Conservation (phyloP, 1,140 invertebrate genomes). For the Sminthurides bifidus region DNA sequence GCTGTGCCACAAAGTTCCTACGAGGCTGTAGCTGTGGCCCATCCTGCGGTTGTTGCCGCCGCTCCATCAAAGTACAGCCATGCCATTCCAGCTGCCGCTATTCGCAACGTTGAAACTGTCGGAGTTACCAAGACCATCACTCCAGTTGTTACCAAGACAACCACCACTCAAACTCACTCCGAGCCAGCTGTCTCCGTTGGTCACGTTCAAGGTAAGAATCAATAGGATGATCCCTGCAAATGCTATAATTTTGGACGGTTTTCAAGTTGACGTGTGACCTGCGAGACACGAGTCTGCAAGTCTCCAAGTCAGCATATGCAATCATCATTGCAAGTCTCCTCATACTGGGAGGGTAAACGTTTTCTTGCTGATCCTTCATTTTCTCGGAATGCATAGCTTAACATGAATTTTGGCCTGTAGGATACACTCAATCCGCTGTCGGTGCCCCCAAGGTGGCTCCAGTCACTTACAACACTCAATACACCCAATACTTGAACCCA, state of each 20-base stretch:
- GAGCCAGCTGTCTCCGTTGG: constrained; percentile 28
- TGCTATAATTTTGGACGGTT: too few species aligned
- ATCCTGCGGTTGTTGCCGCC: not conserved
- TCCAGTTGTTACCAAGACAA: constrained; percentile 30
- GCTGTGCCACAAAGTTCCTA: not conserved
- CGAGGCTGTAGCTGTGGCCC: not conserved
- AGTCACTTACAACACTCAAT: constrained; percentile 26
- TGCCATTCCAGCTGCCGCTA: constrained; percentile 28
- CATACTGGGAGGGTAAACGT: too few species aligned
- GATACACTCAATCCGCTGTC: constrained; percentile 23
- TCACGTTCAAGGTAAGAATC: constrained; percentile 25
- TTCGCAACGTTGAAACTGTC: constrained; percentile 29
- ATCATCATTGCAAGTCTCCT: too few species aligned
- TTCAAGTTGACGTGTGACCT: too few species aligned
- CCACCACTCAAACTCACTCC: constrained; percentile 23
- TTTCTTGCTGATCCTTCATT: too few species aligned
- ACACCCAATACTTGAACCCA: constrained; percentile 23
- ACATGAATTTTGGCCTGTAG: too few species aligned
- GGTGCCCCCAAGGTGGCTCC: constrained; percentile 26
- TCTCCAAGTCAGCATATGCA: too few species aligned
- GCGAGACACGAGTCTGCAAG: too few species aligned
- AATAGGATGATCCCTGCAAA: not conserved
- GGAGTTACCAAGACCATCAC: constrained; percentile 32
- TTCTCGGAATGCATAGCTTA: too few species aligned
- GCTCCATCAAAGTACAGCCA: constrained; percentile 17